These are phyloP conservation scores for Noctua pronuba DNA, from an alignment of 2,888 invertebrate species.

Conservation along the genomic window DNA sequence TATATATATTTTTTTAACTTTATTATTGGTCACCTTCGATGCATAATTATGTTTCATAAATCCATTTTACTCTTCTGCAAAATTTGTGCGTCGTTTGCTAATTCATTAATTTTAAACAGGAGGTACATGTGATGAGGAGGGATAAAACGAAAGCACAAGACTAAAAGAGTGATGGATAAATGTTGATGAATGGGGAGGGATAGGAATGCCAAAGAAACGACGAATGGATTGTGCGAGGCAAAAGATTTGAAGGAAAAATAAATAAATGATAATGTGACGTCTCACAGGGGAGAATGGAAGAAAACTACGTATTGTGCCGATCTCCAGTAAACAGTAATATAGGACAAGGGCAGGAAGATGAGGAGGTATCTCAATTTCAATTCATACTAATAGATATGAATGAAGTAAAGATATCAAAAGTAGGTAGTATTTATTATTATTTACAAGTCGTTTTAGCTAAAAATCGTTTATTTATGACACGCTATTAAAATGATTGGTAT, in stretches of 20 bases:
- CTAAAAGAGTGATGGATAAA: not conserved
- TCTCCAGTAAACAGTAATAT: not conserved
- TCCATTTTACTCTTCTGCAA: not conserved
- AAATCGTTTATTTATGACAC: conserved; percentile 43
- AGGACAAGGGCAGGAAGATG: too few relatives aligned
- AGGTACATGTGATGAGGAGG: not conserved
- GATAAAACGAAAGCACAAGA: not conserved
- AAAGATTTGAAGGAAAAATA: not conserved
- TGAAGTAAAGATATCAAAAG: not conserved
- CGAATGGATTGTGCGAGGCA: not conserved
- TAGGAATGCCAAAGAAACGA: not conserved
- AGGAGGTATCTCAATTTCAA: not conserved
- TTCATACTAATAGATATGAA: not conserved
- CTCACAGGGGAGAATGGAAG: not conserved
- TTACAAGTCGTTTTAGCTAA: not conserved
- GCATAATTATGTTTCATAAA: too few relatives aligned
- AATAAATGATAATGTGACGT: not conserved
- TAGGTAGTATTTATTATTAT: not conserved
- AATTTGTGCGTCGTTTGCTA: not conserved
- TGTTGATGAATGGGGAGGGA: not conserved
- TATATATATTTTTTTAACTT: not conserved
- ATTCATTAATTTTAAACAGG: not conserved
- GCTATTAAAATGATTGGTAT: conserved; percentile 38
- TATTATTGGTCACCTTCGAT: not conserved
- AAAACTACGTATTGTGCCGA: not conserved